Evolutionary conservation across 2,113 vertebrate species (phyloP), one percentile per base, ranked within the genome.

Genomic region (Xiphorhynchus elegans): DNA sequence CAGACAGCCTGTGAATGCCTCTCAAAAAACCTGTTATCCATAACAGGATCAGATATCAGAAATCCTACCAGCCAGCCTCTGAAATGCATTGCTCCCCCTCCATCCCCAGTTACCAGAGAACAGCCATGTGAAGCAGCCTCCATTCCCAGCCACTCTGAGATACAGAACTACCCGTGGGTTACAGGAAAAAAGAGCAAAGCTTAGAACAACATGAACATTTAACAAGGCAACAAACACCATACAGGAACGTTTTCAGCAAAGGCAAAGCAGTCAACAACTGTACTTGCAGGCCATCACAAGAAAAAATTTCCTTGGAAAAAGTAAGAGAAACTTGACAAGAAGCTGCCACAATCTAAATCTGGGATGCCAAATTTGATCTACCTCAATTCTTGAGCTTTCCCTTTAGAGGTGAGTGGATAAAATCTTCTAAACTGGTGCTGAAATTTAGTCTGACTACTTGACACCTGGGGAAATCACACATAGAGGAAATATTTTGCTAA

Each of bases 1-100:
- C 85, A 89, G 85, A 56, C 87, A 93, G 96, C 33, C 83, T 84
- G 75, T 13, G n/a, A 90, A 56, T n/a, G 76, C 62, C 35, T 89
- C 83, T 63, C 83, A 67, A 7, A 17, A 70, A 72, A 67, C 70
- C 52, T n/a, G 52, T 72, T 90, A 84, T 40, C 88, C 90, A 49
- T 56, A 72, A 56, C 72, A 81, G 52, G 62, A 74, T 87, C 90
- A 90, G 79, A 44, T 86, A 66, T 42, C 28, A 1, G 79, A 96
- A 93, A 85, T 67, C 68, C 83, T 73, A 91, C 11, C 66, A 91
- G 69, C 20, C 35, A 87, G 79, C 12, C 84, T 58, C 81, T 14
- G 5, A 63, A 79, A 85, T 13, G 33, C 52, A 46, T 6, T 60
- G 53, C 52, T 55, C 49, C 86, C 35, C n/a, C 50, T 77, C 39